Evolutionary conservation across 2,888 invertebrate genomes (phyloP).

Genomic region (Ligdia adustata): DNA sequence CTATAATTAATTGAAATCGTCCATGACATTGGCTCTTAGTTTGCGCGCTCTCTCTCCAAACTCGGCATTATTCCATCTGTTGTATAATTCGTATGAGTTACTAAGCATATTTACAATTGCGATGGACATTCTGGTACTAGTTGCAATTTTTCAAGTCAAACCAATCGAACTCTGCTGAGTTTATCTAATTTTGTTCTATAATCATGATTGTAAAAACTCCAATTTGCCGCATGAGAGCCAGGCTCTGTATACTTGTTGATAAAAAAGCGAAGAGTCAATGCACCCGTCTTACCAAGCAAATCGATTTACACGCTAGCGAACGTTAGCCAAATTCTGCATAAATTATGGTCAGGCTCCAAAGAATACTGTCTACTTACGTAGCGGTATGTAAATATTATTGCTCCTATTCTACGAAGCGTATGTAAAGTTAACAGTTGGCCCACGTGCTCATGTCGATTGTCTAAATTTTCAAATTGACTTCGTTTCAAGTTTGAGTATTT

Average conservation of each 20-base stretch:
- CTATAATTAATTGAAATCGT: conserved; percentile 1
- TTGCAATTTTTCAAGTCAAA: no score
- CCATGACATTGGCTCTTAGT: conserved; percentile 11
- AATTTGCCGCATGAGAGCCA: not conserved
- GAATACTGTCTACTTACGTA: conserved; percentile 3
- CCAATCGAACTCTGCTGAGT: no score
- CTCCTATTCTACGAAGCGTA: conserved; percentile 3
- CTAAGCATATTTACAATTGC: no score
- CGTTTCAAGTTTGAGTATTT: conserved; percentile 20
- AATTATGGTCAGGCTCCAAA: conserved; percentile 11
- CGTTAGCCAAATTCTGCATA: conserved; percentile 17
- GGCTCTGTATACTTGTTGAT: conserved; percentile 16
- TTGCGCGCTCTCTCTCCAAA: not conserved
- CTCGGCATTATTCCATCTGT: no score
- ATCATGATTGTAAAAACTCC: conserved; percentile 1
- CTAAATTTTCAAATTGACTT: conserved; percentile 33
- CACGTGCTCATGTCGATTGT: conserved; percentile 48
- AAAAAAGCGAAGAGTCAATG: conserved; percentile 21
- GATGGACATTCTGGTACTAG: no score
- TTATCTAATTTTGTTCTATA: no score
- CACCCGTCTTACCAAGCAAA: conserved; percentile 12
- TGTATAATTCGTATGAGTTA: no score
- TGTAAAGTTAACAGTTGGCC: conserved; percentile 30
- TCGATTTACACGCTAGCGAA: conserved; percentile 6
- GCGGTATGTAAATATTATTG: conserved; percentile 15